These are phyloP conservation scores for Ormyrus labotus DNA, from an alignment of 2,888 invertebrate genomes.

Conservation along the genomic window DNA sequence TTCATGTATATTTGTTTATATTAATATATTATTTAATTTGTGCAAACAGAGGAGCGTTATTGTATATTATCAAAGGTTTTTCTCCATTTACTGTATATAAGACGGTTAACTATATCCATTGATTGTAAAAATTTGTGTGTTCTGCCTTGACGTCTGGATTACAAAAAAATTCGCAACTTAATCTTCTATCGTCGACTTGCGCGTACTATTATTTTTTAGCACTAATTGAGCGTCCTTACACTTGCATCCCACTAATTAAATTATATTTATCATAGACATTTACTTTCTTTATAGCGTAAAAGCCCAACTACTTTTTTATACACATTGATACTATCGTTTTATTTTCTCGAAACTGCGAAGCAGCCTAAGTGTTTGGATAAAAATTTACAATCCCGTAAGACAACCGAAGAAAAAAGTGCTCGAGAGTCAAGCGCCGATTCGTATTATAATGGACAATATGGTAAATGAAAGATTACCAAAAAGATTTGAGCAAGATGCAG, in stretches of 20 bases:
- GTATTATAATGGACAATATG: conserved; percentile 4
- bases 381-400: not conserved
- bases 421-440: too few species aligned
- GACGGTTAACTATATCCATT: too few species aligned
- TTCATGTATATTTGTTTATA: too few species aligned
- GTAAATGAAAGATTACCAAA: conserved; percentile 23
- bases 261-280: conserved; percentile 30
- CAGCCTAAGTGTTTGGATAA: not conserved
- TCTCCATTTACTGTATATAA: too few species aligned
- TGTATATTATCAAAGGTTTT: too few species aligned
- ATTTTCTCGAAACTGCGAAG: not conserved
- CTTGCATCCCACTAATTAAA: conserved; percentile 37
- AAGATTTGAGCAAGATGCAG: conserved; percentile 48
- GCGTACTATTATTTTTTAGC: conserved; percentile 9
- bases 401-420: too few species aligned
- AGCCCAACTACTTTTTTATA: conserved; percentile 10
- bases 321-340: not conserved
- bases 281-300: conserved; percentile 24
- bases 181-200: not conserved
- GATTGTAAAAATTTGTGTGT: too few species aligned
- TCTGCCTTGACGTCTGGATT: too few species aligned
- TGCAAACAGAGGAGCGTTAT: too few species aligned
- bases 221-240: conserved; percentile 36
- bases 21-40: too few species aligned
- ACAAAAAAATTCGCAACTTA: too few species aligned